phyloP scores from a whole-genome alignment of 92 coral and sea anemone species.

The Actinostola sp. region DNA sequence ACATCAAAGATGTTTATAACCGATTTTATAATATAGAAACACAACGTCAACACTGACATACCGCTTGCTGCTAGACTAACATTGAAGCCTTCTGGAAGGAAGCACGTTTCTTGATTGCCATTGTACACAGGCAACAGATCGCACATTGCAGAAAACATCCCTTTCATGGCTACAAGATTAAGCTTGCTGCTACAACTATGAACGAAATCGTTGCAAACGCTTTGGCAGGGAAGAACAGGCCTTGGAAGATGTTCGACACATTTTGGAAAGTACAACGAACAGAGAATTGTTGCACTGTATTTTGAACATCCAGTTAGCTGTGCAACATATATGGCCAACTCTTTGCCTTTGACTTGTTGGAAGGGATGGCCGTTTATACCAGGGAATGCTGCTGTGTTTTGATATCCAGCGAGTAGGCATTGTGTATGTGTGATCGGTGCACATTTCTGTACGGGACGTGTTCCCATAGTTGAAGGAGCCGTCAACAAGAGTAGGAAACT shows the following conservation, averaged over 20 bases:
- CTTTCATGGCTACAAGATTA: constrained; percentile 26
- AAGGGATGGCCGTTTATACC: constrained; percentile 52
- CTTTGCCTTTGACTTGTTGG: constrained; percentile 43
- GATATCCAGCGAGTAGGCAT: constrained; percentile 33
- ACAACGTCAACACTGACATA: background rate
- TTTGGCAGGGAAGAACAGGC: constrained; percentile 52
- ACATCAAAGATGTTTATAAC: no score
- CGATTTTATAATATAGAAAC: no score
- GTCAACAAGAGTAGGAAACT: background rate
- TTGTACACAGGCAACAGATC: constrained; percentile 54
- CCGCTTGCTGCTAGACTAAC: constrained; percentile 19
- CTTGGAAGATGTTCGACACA: constrained; percentile 36
- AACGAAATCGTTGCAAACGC: constrained; percentile 64
- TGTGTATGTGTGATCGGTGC: background rate
- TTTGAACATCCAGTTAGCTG: constrained; percentile 39
- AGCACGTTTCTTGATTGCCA: constrained; percentile 25
- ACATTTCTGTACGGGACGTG: background rate
- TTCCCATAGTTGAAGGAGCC: background rate
- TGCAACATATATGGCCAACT: constrained; percentile 24
- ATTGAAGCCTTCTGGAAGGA: constrained; percentile 54
- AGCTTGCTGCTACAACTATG: constrained; percentile 22
- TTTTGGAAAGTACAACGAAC: constrained; percentile 68
- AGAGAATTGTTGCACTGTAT: constrained; percentile 48
- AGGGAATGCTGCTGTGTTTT: constrained; percentile 59
- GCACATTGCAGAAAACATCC: constrained; percentile 51